Conservation (phyloP, 2,797 vertebrate genomes). For the Balearica regulorum region DNA sequence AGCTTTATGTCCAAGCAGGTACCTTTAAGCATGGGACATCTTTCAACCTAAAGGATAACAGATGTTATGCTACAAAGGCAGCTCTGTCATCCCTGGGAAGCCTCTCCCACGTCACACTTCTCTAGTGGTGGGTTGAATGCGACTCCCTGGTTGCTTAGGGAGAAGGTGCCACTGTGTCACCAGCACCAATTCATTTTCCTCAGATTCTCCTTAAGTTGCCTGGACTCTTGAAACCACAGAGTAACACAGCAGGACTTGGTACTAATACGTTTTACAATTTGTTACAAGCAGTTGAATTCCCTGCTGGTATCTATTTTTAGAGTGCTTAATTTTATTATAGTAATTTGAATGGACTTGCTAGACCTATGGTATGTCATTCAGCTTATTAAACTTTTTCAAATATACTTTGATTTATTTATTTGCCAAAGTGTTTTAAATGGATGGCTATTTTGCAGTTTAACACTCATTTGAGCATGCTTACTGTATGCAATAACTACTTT, state of each 20-base stretch:
- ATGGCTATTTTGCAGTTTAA: neutral
- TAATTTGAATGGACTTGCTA: neutral
- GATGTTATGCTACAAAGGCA: neutral
- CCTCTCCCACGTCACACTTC: neutral
- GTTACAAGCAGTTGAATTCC: neutral
- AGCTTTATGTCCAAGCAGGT: neutral
- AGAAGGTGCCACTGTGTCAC: neutral
- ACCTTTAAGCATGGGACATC: neutral
- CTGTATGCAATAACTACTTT: neutral
- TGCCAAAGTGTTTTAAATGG: neutral
- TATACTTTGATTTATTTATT: neutral
- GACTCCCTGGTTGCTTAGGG: accelerated
- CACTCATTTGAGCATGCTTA: neutral
- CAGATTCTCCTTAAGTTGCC: neutral
- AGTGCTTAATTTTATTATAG: neutral
- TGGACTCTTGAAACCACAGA: neutral
- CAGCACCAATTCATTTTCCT: neutral
- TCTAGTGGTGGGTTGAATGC: too few relatives aligned
- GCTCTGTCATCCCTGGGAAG: neutral
- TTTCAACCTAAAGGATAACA: neutral
- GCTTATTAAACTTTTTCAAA: neutral
- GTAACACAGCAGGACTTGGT: neutral
- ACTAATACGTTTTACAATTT: neutral
- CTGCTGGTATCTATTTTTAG: neutral
- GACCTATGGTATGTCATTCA: neutral